phyloP scores from a whole-genome alignment of 64 coral and sea anemone species.

The Montipora sp. region DNA sequence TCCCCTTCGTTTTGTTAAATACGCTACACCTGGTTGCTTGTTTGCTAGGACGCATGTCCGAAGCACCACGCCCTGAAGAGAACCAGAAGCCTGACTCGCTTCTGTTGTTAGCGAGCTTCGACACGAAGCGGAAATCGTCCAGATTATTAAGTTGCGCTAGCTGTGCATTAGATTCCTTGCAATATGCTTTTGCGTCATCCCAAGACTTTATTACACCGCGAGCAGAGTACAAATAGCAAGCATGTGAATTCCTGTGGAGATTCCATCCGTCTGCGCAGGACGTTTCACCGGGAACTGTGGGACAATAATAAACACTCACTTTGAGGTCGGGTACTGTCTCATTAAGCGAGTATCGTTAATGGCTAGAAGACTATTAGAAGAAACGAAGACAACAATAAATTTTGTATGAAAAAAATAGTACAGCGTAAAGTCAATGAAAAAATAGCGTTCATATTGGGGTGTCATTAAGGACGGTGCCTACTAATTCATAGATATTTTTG shows the following conservation, averaged over 20 bases:
- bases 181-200: background rate
- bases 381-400: too few relatives aligned
- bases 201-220: background rate
- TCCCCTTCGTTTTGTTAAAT: background rate
- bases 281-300: background rate
- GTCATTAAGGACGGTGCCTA: too few relatives aligned
- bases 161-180: background rate
- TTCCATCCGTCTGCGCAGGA: conserved; percentile 31
- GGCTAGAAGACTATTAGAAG: too few relatives aligned
- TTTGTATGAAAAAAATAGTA: too few relatives aligned
- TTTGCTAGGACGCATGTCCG: background rate
- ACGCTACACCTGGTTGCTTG: background rate
- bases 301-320: background rate
- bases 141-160: background rate
- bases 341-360: too few relatives aligned
- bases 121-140: background rate
- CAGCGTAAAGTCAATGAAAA: too few relatives aligned
- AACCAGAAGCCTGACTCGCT: background rate
- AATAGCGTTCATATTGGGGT: too few relatives aligned
- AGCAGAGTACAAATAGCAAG: conserved; percentile 13
- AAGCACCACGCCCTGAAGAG: too few relatives aligned
- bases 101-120: background rate
- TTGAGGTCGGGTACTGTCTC: too few relatives aligned
- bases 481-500: too few relatives aligned
- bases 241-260: background rate